Evolutionary conservation across 2,113 vertebrate species (phyloP), one percentile per base, ranked within the genome.

Genomic region (Aleadryas rufinucha): DNA sequence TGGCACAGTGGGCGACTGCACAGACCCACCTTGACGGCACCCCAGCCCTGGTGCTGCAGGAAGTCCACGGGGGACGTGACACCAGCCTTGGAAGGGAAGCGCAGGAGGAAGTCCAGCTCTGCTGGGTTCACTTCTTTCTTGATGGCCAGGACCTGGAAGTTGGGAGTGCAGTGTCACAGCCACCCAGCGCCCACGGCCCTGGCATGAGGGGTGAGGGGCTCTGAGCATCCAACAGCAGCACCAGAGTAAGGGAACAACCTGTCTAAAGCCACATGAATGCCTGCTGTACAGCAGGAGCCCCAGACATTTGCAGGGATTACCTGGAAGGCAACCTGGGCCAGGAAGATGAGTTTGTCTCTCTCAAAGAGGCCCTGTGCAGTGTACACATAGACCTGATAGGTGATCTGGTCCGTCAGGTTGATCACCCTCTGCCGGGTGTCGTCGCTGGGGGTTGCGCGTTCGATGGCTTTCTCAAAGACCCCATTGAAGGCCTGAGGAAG

Each of bases 321-420:
- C 98, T 98, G 98, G 70, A 98, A 98, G 3, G 97, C 21, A 6
- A 98, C 93, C 49, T 98, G 98, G 22, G 98, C 98, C 94, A 98
- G 95, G 87, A 98, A 98, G 26, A 98, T 98, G 94, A 98, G 98
- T 28, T 98, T 98, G 96, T 98, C 98, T 9, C 88, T 95, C 89
- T 98, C 98, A 16, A 98, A 98, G 89, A 98, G 98, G 8, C 98
- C 98, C 2, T 97, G 97, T 14, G 98, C 97, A 0, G 98, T 97
- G 94, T 98, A 98, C 75, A 78, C 49, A 4, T 91, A 98, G 81
- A 98, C 97, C 0, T 97, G 98, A 65, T 97, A 98, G 88, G 98
- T 98, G 97, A 98, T 98, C 94, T 98, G 96, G 0, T 98, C 98
- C 0, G 92, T 98, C 75, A 98, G 97, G 84, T 98, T 98, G 9